A percentile compares a stretch with the other conserved stretches of the same genome.
Conservation (phyloP, 2,888 invertebrate genomes). For the Theodoxus fluviatilis region DNA sequence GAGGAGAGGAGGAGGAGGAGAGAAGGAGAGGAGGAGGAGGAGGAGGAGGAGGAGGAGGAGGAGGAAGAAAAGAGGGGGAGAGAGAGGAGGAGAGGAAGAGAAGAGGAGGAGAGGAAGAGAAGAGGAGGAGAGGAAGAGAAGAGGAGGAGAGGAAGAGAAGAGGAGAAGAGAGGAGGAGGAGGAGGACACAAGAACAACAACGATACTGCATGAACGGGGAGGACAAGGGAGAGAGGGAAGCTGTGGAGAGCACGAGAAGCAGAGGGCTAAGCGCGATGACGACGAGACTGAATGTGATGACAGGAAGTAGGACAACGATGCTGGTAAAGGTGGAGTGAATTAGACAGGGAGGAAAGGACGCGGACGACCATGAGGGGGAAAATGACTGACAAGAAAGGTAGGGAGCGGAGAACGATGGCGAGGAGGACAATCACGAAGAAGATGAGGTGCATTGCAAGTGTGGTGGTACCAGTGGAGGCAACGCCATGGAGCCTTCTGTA, state of each 20-base stretch:
- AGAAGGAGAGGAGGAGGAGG: neutral
- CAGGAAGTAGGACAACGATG: no score
- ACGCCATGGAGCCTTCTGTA: no score
- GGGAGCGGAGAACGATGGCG: no score
- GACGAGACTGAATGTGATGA: no score
- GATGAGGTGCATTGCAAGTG: no score
- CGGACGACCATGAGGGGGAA: no score
- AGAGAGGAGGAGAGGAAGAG: neutral
- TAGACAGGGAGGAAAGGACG: neutral
- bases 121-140: neutral
- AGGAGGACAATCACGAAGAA: no score
- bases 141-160: neutral
- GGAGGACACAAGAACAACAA: neutral
- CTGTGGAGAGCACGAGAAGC: no score
- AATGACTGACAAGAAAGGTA: no score
- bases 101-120: neutral
- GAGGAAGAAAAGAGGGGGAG: conserved; percentile 4
- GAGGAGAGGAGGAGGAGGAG: neutral
- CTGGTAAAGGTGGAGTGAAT: neutral
- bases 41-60: conserved; percentile 10
- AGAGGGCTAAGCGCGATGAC: no score
- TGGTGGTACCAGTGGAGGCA: no score
- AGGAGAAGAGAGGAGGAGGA: neutral
- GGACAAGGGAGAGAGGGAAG: neutral
- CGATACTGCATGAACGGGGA: neutral